Percentiles rank a stretch among this genome's conserved stretches.
phyloP scores from a whole-genome alignment of 2,888 invertebrate species.

The Saturnia japonica region DNA sequence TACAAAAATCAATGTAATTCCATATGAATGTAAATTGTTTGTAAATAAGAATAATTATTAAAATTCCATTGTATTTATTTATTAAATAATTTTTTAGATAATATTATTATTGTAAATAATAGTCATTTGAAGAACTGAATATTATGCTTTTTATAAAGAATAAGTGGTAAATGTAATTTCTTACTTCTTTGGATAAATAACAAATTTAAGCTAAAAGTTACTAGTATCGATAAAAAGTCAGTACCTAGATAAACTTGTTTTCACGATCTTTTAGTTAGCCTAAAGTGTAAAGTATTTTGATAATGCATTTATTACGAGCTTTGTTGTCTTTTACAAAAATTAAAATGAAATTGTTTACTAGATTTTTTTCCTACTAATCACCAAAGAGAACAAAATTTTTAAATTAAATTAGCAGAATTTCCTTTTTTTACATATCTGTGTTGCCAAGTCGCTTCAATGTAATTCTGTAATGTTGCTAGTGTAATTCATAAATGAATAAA shows the following conservation, averaged over 20 bases:
- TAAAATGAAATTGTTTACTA: not conserved
- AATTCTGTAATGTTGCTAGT: slow-evolving; percentile 71
- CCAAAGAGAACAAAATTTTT: not conserved
- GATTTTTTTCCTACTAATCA: not conserved
- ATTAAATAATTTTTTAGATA: slow-evolving; percentile 46
- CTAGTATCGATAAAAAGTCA: not conserved
- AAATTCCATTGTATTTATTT: slow-evolving; percentile 66
- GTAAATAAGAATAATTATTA: slow-evolving; percentile 68
- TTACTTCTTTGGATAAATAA: slow-evolving; percentile 20
- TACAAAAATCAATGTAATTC: slow-evolving; percentile 74
- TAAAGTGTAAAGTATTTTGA: not conserved
- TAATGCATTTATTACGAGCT: not conserved
- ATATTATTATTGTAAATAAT: slow-evolving; percentile 66
- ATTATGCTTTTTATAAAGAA: slow-evolving; percentile 34
- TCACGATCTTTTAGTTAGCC: not conserved
- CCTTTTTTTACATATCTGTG: slow-evolving; percentile 28
- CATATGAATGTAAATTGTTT: slow-evolving; percentile 64
- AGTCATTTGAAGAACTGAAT: slow-evolving; percentile 54
- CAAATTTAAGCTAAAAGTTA: not conserved
- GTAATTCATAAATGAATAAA: slow-evolving; percentile 52
- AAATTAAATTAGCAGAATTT: not conserved
- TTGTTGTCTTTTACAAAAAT: not conserved
- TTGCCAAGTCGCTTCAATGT: slow-evolving; percentile 30
- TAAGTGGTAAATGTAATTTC: slow-evolving; percentile 21
- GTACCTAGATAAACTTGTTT: not conserved